These are phyloP conservation scores for Actenoides lindsayi DNA, from an alignment of 2,113 vertebrate genomes.

Conservation along the genomic window DNA sequence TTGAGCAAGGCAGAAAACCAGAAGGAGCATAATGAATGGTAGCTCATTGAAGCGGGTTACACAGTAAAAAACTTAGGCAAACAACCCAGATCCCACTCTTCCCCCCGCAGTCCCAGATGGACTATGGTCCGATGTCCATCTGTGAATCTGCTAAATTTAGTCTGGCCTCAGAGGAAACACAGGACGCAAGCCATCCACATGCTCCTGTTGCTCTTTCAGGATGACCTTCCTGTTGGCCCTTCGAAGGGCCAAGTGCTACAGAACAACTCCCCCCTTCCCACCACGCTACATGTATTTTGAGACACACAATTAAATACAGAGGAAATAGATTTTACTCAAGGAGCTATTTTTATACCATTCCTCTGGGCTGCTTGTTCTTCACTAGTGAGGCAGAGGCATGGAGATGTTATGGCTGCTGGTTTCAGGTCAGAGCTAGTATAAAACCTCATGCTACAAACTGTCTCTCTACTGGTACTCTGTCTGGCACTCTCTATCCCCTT, in stretches of 20 bases:
- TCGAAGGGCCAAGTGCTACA: neutral
- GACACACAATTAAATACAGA: neutral
- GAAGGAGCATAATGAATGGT: neutral
- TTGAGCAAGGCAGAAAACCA: neutral
- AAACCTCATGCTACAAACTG: neutral
- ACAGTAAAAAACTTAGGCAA: neutral
- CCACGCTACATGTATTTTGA: neutral
- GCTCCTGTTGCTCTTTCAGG: neutral
- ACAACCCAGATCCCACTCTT: neutral
- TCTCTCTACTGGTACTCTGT: no score
- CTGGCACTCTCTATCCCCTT: neutral
- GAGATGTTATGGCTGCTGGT: neutral
- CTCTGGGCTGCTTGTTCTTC: neutral
- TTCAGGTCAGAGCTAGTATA: neutral
- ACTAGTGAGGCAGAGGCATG: neutral
- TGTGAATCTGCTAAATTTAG: constrained; percentile 64
- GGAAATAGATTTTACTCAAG: constrained; percentile 2
- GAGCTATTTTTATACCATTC: constrained; percentile 20
- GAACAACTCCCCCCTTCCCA: neutral
- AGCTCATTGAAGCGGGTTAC: neutral
- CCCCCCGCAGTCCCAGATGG: neutral
- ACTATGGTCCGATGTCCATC: neutral
- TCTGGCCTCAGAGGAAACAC: constrained; percentile 34
- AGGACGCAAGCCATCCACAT: constrained; percentile 19
- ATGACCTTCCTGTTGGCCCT: constrained; percentile 38